These are phyloP conservation scores for Sciurus niger DNA, from an alignment of 2,113 vertebrate genomes.

Conservation along the genomic window DNA sequence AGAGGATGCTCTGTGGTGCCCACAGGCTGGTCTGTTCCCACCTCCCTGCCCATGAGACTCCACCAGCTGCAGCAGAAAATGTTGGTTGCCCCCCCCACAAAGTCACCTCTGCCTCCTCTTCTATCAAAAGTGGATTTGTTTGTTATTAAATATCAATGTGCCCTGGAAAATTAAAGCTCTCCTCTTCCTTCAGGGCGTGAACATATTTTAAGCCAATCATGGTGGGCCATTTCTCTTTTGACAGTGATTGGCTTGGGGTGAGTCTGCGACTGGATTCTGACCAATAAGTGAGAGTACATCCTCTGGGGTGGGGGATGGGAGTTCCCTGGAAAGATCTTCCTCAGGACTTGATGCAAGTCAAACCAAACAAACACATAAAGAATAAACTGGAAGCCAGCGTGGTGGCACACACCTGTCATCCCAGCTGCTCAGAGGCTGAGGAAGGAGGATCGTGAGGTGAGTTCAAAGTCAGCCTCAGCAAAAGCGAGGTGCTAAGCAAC, in stretches of 20 bases:
- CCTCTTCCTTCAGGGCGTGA: neutral
- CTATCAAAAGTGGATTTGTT: neutral
- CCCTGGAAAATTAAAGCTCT: neutral
- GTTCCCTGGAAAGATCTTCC: neutral
- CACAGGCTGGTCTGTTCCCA: rapidly evolving
- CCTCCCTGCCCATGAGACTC: rapidly evolving
- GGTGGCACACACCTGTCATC: too few relatives aligned
- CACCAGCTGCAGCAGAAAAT: neutral
- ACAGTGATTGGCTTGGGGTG: neutral
- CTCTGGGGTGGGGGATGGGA: neutral
- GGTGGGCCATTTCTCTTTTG: neutral
- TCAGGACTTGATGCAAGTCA: neutral
- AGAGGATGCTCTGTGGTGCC: neutral
- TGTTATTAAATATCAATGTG: neutral
- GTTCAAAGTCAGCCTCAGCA: too few relatives aligned
- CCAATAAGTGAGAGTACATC: neutral
- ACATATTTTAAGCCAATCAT: neutral
- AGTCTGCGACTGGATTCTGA: neutral
- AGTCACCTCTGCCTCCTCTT: neutral
- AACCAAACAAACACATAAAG: neutral
- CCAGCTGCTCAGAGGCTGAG: too few relatives aligned
- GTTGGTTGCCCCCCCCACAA: too few relatives aligned
- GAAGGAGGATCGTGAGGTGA: too few relatives aligned
- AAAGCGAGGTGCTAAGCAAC: too few relatives aligned
- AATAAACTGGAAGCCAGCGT: neutral